Evolutionary conservation across 2,797 vertebrate genomes (phyloP).

Genomic region (Cygnus olor): DNA sequence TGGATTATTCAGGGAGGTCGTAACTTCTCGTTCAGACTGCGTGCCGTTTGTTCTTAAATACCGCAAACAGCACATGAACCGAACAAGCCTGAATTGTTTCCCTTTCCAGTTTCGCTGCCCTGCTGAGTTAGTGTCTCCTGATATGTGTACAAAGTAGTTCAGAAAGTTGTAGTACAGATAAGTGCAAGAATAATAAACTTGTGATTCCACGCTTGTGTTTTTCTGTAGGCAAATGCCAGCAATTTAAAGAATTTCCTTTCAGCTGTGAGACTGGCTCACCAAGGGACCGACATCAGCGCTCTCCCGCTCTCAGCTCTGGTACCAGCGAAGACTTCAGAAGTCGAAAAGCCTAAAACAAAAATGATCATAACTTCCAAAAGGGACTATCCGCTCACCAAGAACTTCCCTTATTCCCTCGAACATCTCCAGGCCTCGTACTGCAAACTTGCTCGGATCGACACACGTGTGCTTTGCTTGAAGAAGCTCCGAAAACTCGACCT

Average conservation of each 20-base stretch:
- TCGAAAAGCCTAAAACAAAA: slow-evolving; percentile 94
- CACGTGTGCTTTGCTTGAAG: slow-evolving; percentile 88
- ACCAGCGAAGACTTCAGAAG: slow-evolving; percentile 88
- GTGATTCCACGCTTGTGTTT: slow-evolving; percentile 25
- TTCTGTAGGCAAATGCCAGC: slow-evolving; percentile 85
- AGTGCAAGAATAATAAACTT: not conserved
- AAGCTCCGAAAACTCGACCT: slow-evolving; percentile 91
- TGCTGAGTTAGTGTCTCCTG: not conserved
- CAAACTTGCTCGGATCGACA: slow-evolving; percentile 89
- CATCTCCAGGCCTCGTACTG: slow-evolving; percentile 95
- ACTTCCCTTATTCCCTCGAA: slow-evolving; percentile 92
- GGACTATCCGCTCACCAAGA: slow-evolving; percentile 92
- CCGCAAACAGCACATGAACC: not conserved
- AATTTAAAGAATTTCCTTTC: slow-evolving; percentile 93
- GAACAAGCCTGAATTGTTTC: not conserved
- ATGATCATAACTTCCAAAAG: slow-evolving; percentile 90
- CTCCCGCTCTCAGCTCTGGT: slow-evolving; percentile 86
- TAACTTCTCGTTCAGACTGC: not conserved
- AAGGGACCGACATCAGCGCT: slow-evolving; percentile 79
- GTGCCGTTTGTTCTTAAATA: not conserved
- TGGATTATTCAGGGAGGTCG: not conserved
- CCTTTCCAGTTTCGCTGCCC: not conserved
- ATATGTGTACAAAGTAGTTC: not conserved
- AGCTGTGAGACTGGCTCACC: slow-evolving; percentile 88
- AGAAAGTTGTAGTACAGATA: not conserved